Percentiles rank a stretch among this genome's conserved stretches.
phyloP scores from a whole-genome alignment of 2,888 invertebrate genomes.

The Epinotia nisella region DNA sequence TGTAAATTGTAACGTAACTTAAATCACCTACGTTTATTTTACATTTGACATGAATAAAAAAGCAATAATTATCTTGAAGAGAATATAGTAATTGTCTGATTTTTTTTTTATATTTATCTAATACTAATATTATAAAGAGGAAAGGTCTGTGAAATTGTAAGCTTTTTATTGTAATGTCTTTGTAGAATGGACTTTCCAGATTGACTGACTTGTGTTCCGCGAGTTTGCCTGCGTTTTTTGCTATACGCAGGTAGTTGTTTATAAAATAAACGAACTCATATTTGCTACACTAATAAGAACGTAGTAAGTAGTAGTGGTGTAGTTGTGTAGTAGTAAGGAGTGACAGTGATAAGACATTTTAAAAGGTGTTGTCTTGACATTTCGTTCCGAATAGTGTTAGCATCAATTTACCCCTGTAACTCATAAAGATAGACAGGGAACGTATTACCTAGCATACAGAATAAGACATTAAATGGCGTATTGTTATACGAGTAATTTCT shows the following conservation, averaged over 20 bases:
- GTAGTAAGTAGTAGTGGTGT: no score
- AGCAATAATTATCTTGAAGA: no score
- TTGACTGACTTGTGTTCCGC: no score
- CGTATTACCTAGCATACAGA: not conserved
- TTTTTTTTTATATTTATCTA: no score
- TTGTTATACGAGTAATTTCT: not conserved
- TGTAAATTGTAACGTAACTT: not conserved
- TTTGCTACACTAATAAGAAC: not conserved
- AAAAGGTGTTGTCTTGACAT: constrained; percentile 39
- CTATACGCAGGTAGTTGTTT: no score
- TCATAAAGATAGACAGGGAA: constrained; percentile 9
- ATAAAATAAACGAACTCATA: not conserved
- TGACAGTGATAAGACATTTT: constrained; percentile 37
- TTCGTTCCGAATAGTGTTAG: constrained; percentile 22
- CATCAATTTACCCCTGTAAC: constrained; percentile 29
- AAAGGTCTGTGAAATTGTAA: no score
- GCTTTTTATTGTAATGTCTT: no score
- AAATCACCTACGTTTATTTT: not conserved
- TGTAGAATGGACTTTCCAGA: no score
- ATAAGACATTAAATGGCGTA: not conserved
- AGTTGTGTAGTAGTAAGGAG: no score
- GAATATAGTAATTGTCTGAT: no score
- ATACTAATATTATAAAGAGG: no score
- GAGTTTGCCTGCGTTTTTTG: no score
- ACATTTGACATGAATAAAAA: not conserved